A percentile compares a stretch with the other conserved stretches of the same genome.
phyloP scores from a whole-genome alignment of 2,113 vertebrate species.

The Madoqua kirkii region DNA sequence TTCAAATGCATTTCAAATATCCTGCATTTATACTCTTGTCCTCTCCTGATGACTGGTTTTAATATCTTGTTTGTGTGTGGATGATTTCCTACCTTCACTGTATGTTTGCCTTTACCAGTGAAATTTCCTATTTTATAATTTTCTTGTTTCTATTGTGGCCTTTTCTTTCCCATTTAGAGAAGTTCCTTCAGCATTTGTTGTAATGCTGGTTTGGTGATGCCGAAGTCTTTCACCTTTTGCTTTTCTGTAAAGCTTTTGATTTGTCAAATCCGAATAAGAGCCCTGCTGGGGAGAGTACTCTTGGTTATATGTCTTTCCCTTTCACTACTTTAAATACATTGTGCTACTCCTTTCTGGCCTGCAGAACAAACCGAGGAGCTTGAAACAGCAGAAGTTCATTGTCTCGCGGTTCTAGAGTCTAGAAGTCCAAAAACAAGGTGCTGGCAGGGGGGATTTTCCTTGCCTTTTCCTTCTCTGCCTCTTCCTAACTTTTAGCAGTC shows the following conservation, averaged over 20 bases:
- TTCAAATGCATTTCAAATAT: not conserved
- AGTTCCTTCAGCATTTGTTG: not conserved
- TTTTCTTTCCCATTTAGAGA: not conserved
- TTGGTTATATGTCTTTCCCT: not conserved
- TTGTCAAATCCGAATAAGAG: not conserved
- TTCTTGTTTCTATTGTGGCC: not conserved
- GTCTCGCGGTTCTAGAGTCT: not conserved
- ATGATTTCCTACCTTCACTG: not conserved
- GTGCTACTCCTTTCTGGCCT: not conserved
- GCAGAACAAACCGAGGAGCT: not conserved
- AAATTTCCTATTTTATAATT: not conserved
- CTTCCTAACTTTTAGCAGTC: not conserved
- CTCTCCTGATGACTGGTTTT: not conserved
- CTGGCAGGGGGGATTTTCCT: not conserved
- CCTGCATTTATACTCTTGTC: not conserved
- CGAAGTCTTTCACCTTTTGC: not conserved
- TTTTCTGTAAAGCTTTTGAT: not conserved
- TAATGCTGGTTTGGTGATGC: not conserved
- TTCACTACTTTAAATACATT: not conserved
- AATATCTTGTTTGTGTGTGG: not conserved
- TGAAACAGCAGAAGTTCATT: not conserved
- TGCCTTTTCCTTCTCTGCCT: not conserved
- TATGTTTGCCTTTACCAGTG: not conserved
- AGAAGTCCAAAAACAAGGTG: not conserved
- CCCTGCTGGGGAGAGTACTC: not conserved